Conservation (phyloP, 92 coral and sea anemone genomes). For the Anthopleura xanthogrammica region DNA sequence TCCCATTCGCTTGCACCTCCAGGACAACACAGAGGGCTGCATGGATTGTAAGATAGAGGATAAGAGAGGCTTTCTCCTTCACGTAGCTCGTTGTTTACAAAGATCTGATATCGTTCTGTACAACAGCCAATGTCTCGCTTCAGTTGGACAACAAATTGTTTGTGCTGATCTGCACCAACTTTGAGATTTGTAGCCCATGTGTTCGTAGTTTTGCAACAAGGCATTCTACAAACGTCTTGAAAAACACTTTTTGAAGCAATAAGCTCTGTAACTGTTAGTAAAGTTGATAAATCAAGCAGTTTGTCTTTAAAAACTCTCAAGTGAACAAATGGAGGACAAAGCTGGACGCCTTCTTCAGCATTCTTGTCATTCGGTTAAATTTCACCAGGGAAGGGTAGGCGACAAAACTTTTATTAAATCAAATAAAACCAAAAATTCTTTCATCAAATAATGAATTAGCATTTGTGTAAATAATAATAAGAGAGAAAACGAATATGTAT, state of each 20-base stretch:
- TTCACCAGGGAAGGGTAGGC: background rate
- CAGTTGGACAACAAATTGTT: constrained; percentile 72
- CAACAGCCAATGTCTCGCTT: constrained; percentile 59
- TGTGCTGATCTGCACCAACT: constrained; percentile 49
- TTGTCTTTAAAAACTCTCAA: background rate
- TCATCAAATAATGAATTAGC: background rate
- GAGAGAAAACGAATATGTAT: background rate
- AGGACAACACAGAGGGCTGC: constrained; percentile 86
- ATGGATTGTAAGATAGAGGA: constrained; percentile 70
- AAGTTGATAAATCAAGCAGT: background rate
- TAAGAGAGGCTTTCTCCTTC: constrained; percentile 43
- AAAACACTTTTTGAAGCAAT: too few relatives aligned
- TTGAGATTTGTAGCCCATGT: constrained; percentile 83
- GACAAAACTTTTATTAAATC: background rate
- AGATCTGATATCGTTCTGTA: constrained; percentile 69
- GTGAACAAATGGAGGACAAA: background rate
- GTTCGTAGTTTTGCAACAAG: constrained; percentile 67
- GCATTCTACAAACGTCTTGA: constrained; percentile 39
- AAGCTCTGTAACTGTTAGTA: background rate
- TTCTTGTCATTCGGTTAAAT: background rate
- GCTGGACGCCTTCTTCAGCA: background rate
- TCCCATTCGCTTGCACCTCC: constrained; percentile 85
- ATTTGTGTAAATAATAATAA: background rate
- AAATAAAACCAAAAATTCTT: background rate
- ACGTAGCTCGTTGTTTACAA: constrained; percentile 64